phyloP scores from a whole-genome alignment of 1,140 invertebrate genomes.

The Lepidurus couesii region DNA sequence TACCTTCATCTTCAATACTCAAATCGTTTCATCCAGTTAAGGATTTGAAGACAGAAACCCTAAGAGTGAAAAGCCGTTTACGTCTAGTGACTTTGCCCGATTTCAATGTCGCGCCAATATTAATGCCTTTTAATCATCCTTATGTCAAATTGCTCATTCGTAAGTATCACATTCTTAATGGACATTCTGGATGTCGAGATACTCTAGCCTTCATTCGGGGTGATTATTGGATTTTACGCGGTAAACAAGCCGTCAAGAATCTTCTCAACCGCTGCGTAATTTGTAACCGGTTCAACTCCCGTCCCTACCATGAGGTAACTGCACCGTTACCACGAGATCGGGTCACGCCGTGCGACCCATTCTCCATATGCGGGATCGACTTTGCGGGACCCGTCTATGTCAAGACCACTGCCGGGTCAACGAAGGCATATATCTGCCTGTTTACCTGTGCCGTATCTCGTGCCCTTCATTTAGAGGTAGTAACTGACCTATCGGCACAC shows the following conservation, averaged over 20 bases:
- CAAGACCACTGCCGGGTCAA: neutral
- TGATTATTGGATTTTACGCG: constrained; percentile 34
- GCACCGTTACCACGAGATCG: neutral
- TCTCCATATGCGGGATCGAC: neutral
- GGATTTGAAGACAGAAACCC: neutral
- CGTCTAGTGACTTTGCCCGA: neutral
- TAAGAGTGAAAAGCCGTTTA: neutral
- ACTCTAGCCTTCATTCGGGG: constrained; percentile 25
- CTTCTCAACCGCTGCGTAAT: no score
- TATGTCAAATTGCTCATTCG: neutral
- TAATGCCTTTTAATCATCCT: neutral
- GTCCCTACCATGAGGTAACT: neutral
- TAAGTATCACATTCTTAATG: neutral
- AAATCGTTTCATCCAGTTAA: neutral
- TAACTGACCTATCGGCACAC: neutral
- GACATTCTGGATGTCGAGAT: neutral
- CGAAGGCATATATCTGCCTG: constrained; percentile 23
- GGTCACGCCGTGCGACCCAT: neutral
- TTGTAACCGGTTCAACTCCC: constrained; percentile 27
- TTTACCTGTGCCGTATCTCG: neutral
- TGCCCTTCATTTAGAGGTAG: constrained; percentile 3
- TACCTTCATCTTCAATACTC: neutral
- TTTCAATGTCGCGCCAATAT: neutral
- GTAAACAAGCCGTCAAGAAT: constrained; percentile 28
- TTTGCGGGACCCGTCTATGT: constrained; percentile 9